Evolutionary conservation across 2,113 vertebrate species (phyloP).

Genomic region (Aythya baeri): DNA sequence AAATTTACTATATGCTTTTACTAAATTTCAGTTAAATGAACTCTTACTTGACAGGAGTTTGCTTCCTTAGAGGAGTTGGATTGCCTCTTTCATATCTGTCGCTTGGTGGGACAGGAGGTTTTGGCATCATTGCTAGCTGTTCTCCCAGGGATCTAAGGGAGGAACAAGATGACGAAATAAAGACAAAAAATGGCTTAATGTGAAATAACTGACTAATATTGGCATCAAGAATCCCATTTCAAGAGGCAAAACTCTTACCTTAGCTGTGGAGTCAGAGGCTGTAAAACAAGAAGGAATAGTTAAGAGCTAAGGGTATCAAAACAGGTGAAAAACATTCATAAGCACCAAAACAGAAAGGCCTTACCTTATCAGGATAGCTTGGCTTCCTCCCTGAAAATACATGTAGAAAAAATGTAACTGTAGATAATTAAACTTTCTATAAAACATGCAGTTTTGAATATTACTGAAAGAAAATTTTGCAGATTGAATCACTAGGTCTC

Average conservation of each 20-base stretch:
- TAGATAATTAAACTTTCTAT: background rate
- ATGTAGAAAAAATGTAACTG: background rate
- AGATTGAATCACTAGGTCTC: background rate
- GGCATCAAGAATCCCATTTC: background rate
- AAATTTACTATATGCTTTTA: background rate
- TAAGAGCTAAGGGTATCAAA: background rate
- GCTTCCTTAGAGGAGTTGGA: conserved; percentile 70
- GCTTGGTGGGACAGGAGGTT: conserved; percentile 78
- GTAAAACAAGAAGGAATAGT: conserved; percentile 44
- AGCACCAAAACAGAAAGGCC: background rate
- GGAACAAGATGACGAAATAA: background rate
- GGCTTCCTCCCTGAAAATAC: conserved; percentile 74
- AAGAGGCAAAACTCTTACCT: conserved; percentile 71
- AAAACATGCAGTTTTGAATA: background rate
- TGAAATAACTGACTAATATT: background rate
- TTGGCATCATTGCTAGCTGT: conserved; percentile 77
- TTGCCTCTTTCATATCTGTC: conserved; percentile 76
- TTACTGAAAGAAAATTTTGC: background rate
- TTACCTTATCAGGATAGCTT: conserved; percentile 76
- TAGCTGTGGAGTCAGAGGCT: conserved; percentile 60
- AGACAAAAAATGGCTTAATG: background rate
- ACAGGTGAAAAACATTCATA: background rate
- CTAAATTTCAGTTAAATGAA: background rate
- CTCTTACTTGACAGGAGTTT: conserved; percentile 54
- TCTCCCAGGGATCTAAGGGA: conserved; percentile 68